Conservation (phyloP, 1,140 invertebrate species). For the Protaetia brevitarsis region DNA sequence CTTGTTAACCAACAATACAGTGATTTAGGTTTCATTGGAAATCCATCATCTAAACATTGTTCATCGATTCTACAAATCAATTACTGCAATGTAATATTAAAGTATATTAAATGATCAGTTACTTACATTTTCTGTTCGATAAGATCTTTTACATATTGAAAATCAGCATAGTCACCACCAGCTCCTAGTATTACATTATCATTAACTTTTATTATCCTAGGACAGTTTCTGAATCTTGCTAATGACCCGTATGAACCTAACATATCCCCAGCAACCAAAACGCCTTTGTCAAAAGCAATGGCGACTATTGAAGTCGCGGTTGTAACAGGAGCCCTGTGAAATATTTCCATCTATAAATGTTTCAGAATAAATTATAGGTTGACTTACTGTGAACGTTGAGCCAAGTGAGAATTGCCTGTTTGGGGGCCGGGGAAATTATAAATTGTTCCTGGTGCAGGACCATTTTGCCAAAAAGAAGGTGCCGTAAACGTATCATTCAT, state of each 20-base stretch:
- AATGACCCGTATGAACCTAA: constrained; percentile 90
- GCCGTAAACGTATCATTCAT: constrained; percentile 32
- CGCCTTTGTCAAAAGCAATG: constrained; percentile 82
- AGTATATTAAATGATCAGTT: neutral
- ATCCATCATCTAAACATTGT: constrained; percentile 85
- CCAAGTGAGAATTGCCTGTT: constrained; percentile 51
- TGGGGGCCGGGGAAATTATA: constrained; percentile 64
- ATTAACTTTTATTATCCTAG: constrained; percentile 85
- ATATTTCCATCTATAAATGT: constrained; percentile 23
- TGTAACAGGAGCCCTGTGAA: constrained; percentile 73
- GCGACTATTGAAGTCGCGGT: constrained; percentile 90
- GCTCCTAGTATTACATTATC: constrained; percentile 83
- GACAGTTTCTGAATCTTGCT: constrained; percentile 79
- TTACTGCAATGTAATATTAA: neutral
- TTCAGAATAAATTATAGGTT: constrained; percentile 43
- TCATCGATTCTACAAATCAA: constrained; percentile 70
- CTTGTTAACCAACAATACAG: constrained; percentile 91
- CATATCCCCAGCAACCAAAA: constrained; percentile 88
- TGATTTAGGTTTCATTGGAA: constrained; percentile 80
- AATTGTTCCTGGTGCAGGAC: constrained; percentile 64
- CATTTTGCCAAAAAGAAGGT: constrained; percentile 66
- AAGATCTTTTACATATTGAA: constrained; percentile 81
- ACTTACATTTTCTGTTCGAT: constrained; percentile 91
- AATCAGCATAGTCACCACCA: constrained; percentile 94
- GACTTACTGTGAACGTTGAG: constrained; percentile 64